Conservation (phyloP, 2,888 invertebrate species). For the Theristus sp. region DNA sequence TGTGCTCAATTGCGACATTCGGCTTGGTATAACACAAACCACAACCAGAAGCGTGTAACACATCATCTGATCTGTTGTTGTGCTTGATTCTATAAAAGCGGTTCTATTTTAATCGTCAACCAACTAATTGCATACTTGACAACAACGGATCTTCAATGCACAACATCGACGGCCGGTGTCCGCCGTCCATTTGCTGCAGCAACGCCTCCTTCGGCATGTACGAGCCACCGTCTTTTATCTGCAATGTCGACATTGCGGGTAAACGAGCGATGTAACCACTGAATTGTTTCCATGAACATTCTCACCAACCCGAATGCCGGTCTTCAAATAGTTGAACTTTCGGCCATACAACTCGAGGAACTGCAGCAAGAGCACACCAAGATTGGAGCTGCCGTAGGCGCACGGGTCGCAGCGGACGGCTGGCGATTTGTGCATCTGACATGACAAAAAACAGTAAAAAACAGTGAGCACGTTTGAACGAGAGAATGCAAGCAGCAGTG, state of each 20-base stretch:
- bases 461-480: too few species aligned
- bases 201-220: not conserved
- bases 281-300: too few species aligned
- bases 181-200: not conserved
- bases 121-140: too few species aligned
- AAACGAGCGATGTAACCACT: slow-evolving; percentile 10
- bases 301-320: slow-evolving; percentile 32
- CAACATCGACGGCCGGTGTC: slow-evolving; percentile 63
- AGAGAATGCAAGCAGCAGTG: too few species aligned
- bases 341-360: slow-evolving; percentile 56
- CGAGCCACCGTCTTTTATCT: not conserved
- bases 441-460: too few species aligned
- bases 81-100: too few species aligned
- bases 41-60: too few species aligned
- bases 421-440: slow-evolving; percentile 13
- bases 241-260: too few species aligned
- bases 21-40: slow-evolving; percentile 11
- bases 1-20: not conserved
- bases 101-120: too few species aligned
- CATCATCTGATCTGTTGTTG: too few species aligned
- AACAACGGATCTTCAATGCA: slow-evolving; percentile 98
- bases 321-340: slow-evolving; percentile 76
- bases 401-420: slow-evolving; percentile 61
- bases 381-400: slow-evolving; percentile 45
- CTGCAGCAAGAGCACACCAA: slow-evolving; percentile 43